Conservation (phyloP, 2,888 invertebrate genomes). For the Dendrolimus pini region DNA sequence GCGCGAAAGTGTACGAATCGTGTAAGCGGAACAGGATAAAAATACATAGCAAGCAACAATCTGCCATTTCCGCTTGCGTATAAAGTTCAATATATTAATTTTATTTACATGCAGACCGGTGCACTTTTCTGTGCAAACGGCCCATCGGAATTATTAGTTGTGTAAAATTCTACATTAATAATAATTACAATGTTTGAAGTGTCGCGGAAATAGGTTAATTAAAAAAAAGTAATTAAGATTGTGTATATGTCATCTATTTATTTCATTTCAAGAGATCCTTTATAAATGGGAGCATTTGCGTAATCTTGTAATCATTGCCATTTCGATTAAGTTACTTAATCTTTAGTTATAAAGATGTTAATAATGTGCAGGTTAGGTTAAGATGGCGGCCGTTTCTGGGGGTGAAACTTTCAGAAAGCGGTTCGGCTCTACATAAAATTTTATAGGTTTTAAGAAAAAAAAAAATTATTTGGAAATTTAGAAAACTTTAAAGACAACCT, state of each 20-base stretch:
- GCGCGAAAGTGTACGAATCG: too few relatives aligned
- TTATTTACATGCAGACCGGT: too few relatives aligned
- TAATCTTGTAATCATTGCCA: slow-evolving; percentile 52
- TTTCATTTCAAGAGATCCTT: slow-evolving; percentile 16
- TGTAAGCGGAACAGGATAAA: too few relatives aligned
- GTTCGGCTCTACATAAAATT: background rate
- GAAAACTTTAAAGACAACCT: too few relatives aligned
- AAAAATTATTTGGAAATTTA: background rate
- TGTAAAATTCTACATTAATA: too few relatives aligned
- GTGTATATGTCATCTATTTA: slow-evolving; percentile 9
- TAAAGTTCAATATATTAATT: too few relatives aligned
- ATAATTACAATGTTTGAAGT: too few relatives aligned
- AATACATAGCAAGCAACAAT: too few relatives aligned
- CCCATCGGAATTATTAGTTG: too few relatives aligned
- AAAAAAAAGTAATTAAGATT: background rate
- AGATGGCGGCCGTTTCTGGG: background rate
- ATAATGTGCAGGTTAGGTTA: background rate
- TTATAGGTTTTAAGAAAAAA: background rate
- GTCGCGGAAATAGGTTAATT: too few relatives aligned
- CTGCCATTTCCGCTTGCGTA: too few relatives aligned
- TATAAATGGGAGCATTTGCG: slow-evolving; percentile 13
- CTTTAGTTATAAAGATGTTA: slow-evolving; percentile 10
- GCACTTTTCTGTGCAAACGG: too few relatives aligned
- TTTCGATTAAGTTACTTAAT: slow-evolving; percentile 50
- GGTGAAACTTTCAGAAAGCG: background rate